Conservation (phyloP, 2,113 vertebrate species). For the Rhombomys opimus region DNA sequence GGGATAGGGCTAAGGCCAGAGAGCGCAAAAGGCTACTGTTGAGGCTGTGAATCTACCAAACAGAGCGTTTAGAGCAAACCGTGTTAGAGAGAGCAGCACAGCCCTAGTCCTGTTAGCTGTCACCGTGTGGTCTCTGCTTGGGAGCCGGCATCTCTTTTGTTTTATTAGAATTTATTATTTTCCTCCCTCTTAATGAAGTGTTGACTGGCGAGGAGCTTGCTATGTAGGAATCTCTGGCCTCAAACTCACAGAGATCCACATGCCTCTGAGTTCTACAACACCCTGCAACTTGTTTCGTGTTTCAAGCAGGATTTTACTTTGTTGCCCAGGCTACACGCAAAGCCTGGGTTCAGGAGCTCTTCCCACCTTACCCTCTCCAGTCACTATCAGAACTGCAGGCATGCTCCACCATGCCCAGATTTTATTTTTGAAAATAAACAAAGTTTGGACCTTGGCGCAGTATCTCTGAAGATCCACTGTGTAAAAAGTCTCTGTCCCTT, state of each 20-base stretch:
- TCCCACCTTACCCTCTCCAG: not conserved
- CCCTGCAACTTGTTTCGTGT: not conserved
- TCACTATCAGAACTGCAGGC: not conserved
- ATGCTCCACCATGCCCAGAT: not conserved
- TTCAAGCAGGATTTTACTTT: not conserved
- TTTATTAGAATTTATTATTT: not conserved
- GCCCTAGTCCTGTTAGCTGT: fast-evolving
- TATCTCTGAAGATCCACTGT: not conserved
- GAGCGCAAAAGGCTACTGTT: not conserved
- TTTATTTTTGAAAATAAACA: not conserved
- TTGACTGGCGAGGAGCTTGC: not conserved
- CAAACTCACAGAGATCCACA: not conserved
- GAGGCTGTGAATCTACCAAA: not conserved
- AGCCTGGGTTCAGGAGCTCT: not conserved
- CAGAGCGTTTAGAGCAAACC: too few species aligned
- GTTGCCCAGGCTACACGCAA: not conserved
- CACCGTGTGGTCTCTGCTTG: not conserved
- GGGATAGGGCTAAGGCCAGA: not conserved
- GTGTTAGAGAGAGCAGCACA: not conserved
- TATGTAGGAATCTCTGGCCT: not conserved
- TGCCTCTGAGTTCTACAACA: not conserved
- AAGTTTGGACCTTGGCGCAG: too few species aligned
- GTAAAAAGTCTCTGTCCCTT: not conserved
- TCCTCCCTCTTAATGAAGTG: not conserved
- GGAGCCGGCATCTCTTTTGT: not conserved